A percentile compares a stretch with the other conserved stretches of the same genome.
Evolutionary conservation across 1,140 invertebrate species (phyloP).

Genomic region (Panulirus ornatus): DNA sequence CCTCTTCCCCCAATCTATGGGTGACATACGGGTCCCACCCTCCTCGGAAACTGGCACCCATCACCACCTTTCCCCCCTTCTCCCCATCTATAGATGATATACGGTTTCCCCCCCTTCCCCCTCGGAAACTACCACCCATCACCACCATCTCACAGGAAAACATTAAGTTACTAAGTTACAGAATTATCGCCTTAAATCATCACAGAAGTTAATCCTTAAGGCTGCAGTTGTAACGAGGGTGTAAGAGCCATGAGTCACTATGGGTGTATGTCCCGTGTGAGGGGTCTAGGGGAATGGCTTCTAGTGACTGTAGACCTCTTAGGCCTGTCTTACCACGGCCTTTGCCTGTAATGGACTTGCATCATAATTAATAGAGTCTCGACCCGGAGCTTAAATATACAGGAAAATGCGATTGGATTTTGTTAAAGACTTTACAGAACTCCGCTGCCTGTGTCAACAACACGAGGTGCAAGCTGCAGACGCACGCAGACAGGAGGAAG

Average conservation of each 20-base stretch:
- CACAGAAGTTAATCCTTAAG: slow-evolving; percentile 60
- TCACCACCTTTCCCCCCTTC: not conserved
- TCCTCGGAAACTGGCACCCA: not conserved
- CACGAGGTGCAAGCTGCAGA: not conserved
- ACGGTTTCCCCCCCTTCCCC: not conserved
- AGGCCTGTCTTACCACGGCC: not conserved
- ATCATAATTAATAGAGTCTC: slow-evolving; percentile 64
- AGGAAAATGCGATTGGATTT: slow-evolving; percentile 26
- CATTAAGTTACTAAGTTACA: slow-evolving; percentile 34
- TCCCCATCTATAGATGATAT: too few species aligned
- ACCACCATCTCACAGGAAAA: slow-evolving; percentile 14
- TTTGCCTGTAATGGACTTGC: slow-evolving; percentile 31
- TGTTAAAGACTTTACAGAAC: slow-evolving; percentile 4
- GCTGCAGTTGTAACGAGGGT: slow-evolving; percentile 6
- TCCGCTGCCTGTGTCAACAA: not conserved
- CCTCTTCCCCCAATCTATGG: not conserved
- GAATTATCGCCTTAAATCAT: slow-evolving; percentile 61
- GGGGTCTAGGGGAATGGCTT: not conserved
- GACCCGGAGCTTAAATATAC: slow-evolving; percentile 48
- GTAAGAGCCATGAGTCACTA: not conserved
- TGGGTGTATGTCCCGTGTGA: not conserved
- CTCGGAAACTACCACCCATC: not conserved
- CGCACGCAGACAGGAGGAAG: not conserved
- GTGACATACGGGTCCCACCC: not conserved
- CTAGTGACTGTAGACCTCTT: not conserved